These are phyloP conservation scores for Epizoanthus stellaris DNA, from an alignment of 92 coral and sea anemone species.

Conservation along the genomic window DNA sequence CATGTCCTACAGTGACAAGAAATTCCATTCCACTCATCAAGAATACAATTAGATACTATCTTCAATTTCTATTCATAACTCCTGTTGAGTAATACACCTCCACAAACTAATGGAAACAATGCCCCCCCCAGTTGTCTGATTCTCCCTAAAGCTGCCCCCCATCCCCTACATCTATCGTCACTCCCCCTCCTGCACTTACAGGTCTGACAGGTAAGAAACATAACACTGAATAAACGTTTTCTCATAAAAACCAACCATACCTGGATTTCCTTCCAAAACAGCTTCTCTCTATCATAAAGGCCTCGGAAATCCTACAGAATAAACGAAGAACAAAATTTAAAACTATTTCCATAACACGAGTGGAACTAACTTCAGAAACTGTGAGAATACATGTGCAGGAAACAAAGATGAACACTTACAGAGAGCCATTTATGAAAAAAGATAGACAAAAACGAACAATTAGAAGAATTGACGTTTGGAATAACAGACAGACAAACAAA, in stretches of 20 bases:
- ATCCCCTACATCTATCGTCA: too few species aligned
- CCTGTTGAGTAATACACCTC: too few species aligned
- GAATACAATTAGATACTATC: too few species aligned
- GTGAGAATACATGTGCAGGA: constrained; percentile 39
- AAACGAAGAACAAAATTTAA: background rate
- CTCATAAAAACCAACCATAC: constrained; percentile 42
- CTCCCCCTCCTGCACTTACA: background rate
- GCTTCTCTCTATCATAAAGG: constrained; percentile 93
- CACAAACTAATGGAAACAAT: too few species aligned
- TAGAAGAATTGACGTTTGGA: background rate
- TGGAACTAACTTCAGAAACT: constrained; percentile 52
- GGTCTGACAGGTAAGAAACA: background rate
- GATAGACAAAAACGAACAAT: background rate
- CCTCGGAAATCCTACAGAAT: constrained; percentile 87
- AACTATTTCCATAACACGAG: too few species aligned
- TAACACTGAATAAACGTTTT: background rate
- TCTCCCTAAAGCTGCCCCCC: too few species aligned
- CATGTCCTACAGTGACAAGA: constrained; percentile 76
- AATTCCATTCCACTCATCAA: background rate
- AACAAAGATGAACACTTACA: background rate
- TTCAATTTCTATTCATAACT: too few species aligned
- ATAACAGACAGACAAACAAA: background rate
- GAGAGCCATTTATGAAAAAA: background rate
- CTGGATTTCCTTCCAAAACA: constrained; percentile 98
- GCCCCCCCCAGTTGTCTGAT: too few species aligned